phyloP scores from a whole-genome alignment of 2,888 invertebrate species.

The Tenodera sinensis region DNA sequence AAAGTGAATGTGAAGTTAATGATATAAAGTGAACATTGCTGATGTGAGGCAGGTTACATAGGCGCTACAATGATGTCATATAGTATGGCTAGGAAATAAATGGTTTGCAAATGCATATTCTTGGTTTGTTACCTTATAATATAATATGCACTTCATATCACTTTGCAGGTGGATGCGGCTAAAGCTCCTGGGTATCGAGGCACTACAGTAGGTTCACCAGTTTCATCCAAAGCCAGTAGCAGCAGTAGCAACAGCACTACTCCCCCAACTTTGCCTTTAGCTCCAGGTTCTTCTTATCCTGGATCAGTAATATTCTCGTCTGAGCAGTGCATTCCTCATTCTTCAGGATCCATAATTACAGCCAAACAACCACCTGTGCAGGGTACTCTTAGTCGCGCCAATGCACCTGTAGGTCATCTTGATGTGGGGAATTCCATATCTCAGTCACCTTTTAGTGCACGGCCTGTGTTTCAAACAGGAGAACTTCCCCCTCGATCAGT shows the following conservation, averaged over 20 bases:
- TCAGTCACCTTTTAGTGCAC: slow-evolving; percentile 15
- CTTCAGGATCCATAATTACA: slow-evolving; percentile 20
- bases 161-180: slow-evolving; percentile 69
- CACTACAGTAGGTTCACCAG: slow-evolving; percentile 72
- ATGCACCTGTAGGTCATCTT: slow-evolving; percentile 17
- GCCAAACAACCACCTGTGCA: slow-evolving; percentile 20
- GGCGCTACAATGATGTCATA: too few species aligned
- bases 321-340: slow-evolving; percentile 27
- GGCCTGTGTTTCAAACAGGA: slow-evolving; percentile 17
- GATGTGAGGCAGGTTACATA: too few species aligned
- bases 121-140: not conserved
- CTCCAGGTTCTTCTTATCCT: slow-evolving; percentile 20
- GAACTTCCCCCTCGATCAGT: slow-evolving; percentile 14
- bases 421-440: not conserved
- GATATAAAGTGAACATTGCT: too few species aligned
- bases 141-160: not conserved
- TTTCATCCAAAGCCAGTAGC: slow-evolving; percentile 58
- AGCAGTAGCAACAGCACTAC: slow-evolving; percentile 51
- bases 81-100: too few species aligned
- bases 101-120: too few species aligned
- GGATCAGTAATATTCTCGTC: slow-evolving; percentile 20
- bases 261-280: slow-evolving; percentile 28
- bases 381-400: not conserved
- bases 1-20: too few species aligned
- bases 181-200: slow-evolving; percentile 91